Evolutionary conservation across 1,140 invertebrate genomes (phyloP), one percentile per base, ranked within the genome.

Genomic region (Saccostrea cuccullata): DNA sequence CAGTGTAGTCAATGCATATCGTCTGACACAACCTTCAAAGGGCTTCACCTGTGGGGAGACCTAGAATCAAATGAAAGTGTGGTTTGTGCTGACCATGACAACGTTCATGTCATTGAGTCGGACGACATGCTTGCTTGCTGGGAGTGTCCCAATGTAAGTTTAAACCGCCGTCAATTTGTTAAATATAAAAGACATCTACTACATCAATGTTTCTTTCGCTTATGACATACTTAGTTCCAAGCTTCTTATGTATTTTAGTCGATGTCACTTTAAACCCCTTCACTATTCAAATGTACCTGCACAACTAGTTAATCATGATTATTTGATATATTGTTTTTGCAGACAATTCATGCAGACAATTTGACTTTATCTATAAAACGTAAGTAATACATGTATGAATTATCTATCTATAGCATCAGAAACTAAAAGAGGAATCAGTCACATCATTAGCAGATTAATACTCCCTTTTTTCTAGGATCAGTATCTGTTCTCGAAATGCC

Each of bases 81-180:
- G 12, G 40, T 55, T n/a, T 84, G 82, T 23, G 55, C 82, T 12
- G 82, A 84, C 12, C 82, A 84, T 55, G 82, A 84, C 40, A 20
- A 55, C 9, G 30, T 84, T 23, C 82, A 84, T 55, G 40, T 84
- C 9, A 84, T 84, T 84, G 82, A 84, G 47, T 84, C 82, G 6
- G 30, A 47, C 17, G 55, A 56, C 82, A 55, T 84, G 36, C 30
- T 84, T 23, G 17, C 8, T 26, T 84, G 26, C 40, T 84, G 82
- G 82, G 11, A 13, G 8, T 84, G 70, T 13, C 70, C 70, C 26
- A 77, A 77, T 15, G 70, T 77, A 77, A 15, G 70, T 77, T 77
- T 36, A 2, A 2, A 47, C 47, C 9, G 9, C 5, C 6, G 47
- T 47, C 5, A 47, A 47, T 47, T 47, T 9, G 47, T 47, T 2